Conservation (phyloP, 2,113 vertebrate genomes). For the Hylia prasina region DNA sequence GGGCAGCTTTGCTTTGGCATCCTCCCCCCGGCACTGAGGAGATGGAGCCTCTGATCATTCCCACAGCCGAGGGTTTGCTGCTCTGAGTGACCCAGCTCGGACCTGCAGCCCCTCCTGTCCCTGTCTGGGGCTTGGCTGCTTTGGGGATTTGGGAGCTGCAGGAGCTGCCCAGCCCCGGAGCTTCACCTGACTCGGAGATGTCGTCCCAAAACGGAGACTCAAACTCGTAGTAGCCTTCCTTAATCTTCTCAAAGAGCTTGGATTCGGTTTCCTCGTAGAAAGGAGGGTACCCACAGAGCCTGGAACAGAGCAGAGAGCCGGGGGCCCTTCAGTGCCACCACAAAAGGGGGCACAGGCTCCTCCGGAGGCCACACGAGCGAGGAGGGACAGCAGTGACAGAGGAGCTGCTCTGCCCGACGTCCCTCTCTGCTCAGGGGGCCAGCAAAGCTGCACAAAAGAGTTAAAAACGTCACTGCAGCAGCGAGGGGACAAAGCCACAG, state of each 20-base stretch:
- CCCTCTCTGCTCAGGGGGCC: not conserved
- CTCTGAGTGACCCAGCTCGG: not conserved
- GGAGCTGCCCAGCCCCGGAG: accelerated
- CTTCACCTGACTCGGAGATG: slow-evolving; percentile 89
- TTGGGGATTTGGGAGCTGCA: too few relatives aligned
- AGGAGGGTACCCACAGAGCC: slow-evolving; percentile 92
- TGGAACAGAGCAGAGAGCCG: slow-evolving; percentile 42
- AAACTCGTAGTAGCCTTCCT: slow-evolving; percentile 88
- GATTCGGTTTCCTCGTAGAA: slow-evolving; percentile 93
- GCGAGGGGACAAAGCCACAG: slow-evolving; percentile 12
- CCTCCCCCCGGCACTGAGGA: not conserved
- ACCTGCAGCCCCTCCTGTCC: not conserved
- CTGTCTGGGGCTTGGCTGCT: too few relatives aligned
- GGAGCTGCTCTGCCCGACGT: not conserved
- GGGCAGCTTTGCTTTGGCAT: not conserved
- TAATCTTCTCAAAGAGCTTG: slow-evolving; percentile 90
- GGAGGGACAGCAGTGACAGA: not conserved
- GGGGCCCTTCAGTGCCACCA: not conserved
- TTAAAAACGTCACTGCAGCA: not conserved
- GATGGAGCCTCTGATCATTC: not conserved
- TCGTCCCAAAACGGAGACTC: slow-evolving; percentile 94
- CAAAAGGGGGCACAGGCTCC: accelerated
- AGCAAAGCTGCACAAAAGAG: not conserved
- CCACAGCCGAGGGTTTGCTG: not conserved
- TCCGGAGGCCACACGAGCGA: accelerated